These are phyloP conservation scores for Torymus tubicola DNA, from an alignment of 2,888 invertebrate species.

Conservation along the genomic window DNA sequence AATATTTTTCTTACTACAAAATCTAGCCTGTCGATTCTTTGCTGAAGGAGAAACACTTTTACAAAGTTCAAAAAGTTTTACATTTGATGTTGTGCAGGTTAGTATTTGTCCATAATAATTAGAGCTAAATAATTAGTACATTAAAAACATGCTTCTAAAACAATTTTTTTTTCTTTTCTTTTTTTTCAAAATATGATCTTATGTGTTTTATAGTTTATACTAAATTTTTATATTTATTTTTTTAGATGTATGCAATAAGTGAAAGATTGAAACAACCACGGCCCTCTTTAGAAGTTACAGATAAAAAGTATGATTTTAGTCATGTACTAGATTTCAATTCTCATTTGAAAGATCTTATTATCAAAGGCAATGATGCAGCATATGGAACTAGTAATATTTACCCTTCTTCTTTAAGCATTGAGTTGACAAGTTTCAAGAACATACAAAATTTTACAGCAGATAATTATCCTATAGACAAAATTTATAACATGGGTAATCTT, in stretches of 20 bases:
- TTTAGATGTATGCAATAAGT: slow-evolving; percentile 92
- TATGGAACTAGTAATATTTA: slow-evolving; percentile 91
- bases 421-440: slow-evolving; percentile 89
- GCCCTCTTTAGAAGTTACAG: slow-evolving; percentile 86
- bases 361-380: slow-evolving; percentile 82
- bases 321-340: slow-evolving; percentile 93
- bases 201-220: no score
- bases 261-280: slow-evolving; percentile 91
- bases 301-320: slow-evolving; percentile 91
- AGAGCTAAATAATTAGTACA: no score
- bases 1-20: slow-evolving; percentile 90
- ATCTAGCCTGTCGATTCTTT: slow-evolving; percentile 87
- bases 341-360: slow-evolving; percentile 83
- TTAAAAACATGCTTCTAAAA: no score
- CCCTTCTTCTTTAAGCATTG: slow-evolving; percentile 87
- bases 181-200: no score
- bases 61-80: slow-evolving; percentile 81
- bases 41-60: slow-evolving; percentile 85
- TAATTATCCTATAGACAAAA: slow-evolving; percentile 83
- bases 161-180: no score
- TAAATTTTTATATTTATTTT: slow-evolving; percentile 61
- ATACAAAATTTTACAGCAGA: slow-evolving; percentile 84
- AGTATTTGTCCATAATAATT: neutral
- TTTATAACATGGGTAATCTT: slow-evolving; percentile 79
- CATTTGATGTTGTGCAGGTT: slow-evolving; percentile 89